A percentile compares a stretch with the other conserved stretches of the same genome.
These are phyloP conservation scores for Spea bombifrons DNA, from an alignment of 2,113 vertebrate genomes.

Conservation along the genomic window DNA sequence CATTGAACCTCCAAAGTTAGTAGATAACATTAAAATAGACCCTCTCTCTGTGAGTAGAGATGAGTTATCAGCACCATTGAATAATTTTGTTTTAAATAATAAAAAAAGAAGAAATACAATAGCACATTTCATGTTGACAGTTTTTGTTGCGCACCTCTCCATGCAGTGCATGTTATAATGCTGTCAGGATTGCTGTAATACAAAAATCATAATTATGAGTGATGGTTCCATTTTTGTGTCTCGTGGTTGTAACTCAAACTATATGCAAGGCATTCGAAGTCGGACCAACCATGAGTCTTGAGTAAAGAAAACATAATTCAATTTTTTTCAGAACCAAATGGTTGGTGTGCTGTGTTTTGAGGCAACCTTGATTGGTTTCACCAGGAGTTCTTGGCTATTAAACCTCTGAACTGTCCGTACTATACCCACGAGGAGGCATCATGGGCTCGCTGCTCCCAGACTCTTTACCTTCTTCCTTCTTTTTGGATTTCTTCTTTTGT, in stretches of 20 bases:
- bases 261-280: slow-evolving; percentile 56
- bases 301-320: background rate
- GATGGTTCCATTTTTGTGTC: slow-evolving; percentile 39
- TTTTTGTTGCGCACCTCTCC: slow-evolving; percentile 43
- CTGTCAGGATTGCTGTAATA: slow-evolving; percentile 10
- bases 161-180: slow-evolving; percentile 46
- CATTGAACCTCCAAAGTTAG: slow-evolving; percentile 54
- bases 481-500: slow-evolving; percentile 60
- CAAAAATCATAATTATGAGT: slow-evolving; percentile 33
- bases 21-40: slow-evolving; percentile 40
- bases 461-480: slow-evolving; percentile 57
- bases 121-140: slow-evolving; percentile 37
- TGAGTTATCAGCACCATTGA: slow-evolving; percentile 61
- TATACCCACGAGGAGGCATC: slow-evolving; percentile 61
- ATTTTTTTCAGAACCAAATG: background rate
- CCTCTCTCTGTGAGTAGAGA: slow-evolving; percentile 48
- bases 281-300: slow-evolving; percentile 48
- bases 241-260: slow-evolving; percentile 32
- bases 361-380: slow-evolving; percentile 56
- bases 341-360: slow-evolving; percentile 53
- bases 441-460: slow-evolving; percentile 72
- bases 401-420: slow-evolving; percentile 84
- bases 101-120: slow-evolving; percentile 30
- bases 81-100: slow-evolving; percentile 50
- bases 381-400: slow-evolving; percentile 58